These are phyloP conservation scores for Allacma fusca DNA, from an alignment of 2,888 invertebrate genomes.

Conservation along the genomic window DNA sequence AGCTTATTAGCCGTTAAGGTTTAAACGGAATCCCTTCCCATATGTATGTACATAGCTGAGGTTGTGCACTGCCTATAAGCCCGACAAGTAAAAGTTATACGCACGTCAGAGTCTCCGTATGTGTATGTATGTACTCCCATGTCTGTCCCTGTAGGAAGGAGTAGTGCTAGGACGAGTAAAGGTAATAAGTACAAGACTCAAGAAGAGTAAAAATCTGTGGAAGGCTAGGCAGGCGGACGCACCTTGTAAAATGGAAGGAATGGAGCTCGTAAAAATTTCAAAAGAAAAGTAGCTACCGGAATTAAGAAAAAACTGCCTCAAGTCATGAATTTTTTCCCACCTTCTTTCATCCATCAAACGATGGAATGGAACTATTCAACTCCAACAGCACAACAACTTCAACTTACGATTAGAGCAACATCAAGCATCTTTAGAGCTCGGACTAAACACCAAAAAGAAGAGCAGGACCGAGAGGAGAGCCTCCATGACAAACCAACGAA, in stretches of 20 bases:
- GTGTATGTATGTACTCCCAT: too few relatives aligned
- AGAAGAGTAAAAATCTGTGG: constrained; percentile 4
- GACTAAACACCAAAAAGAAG: constrained; percentile 12
- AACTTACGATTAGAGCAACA: constrained; percentile 17
- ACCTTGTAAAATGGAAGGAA: constrained; percentile 60
- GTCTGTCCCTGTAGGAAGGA: too few relatives aligned
- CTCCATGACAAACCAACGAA: too few relatives aligned
- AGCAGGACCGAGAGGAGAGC: too few relatives aligned
- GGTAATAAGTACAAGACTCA: too few relatives aligned
- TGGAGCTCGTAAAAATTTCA: constrained; percentile 62
- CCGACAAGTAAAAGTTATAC: too few relatives aligned
- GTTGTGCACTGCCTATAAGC: too few relatives aligned
- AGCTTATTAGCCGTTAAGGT: too few relatives aligned
- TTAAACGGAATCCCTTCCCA: too few relatives aligned
- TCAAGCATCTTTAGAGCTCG: background rate
- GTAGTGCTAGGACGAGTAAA: background rate
- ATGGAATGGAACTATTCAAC: constrained; percentile 42
- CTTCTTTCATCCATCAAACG: constrained; percentile 37
- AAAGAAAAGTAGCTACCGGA: constrained; percentile 61
- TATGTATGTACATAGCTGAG: too few relatives aligned
- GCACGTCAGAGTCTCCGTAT: too few relatives aligned
- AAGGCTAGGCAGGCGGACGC: constrained; percentile 56
- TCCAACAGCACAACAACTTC: constrained; percentile 31
- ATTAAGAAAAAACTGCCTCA: constrained; percentile 58
- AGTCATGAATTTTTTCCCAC: constrained; percentile 50